Base-by-base conservation (phyloP, 2,797 vertebrate species). In the Cuniculus paca region DNA sequence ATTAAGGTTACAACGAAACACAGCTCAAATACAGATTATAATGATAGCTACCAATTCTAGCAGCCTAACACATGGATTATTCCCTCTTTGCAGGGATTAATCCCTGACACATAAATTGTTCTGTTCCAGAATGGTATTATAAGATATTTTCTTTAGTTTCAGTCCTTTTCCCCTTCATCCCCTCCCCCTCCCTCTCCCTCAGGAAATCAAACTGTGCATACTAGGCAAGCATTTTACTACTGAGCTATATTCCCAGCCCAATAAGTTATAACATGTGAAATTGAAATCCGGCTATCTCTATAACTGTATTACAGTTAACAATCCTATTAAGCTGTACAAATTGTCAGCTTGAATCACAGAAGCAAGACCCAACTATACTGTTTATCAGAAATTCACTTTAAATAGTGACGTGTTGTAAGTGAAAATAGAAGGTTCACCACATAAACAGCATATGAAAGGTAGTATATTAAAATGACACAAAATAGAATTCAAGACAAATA, bases 301-400 rank as follows among this genome's bases (percentile, higher is more conserved):
- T 68, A 83, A 68, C 39, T 58, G 19, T 19, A 34, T 89, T 89
- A 65, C 0, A 84, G 19, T 91, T 63, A 91, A 54, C 16, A 34
- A 13, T 22, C 68, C 28, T 60, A 19, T 81, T 81, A 91, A 88
- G 39, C 56, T 65, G 5, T 34, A 91, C 31, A 75, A 91, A 77
- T 58, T 77, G 2, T 88, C 45, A 39, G 24, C 31, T 45, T 81
- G 26, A 39, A 77, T 95, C 50, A 82, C 17, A 91, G 77, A 68
- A 78, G 52, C 63, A 82, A 75, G 19, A 91, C 36, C 20, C 17
- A 74, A 36, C 20, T 45, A 48, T 42, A 61, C 24, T 63, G 5
- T 81, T 91, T 36, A 22, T 75, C 60, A 92, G 70, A 88, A 82
- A 83, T 88, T 68, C 34, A 60, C 42, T 88, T 92, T 77, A 92